Base-by-base conservation (phyloP, 2,888 invertebrate species). In the Catonia carolina region DNA sequence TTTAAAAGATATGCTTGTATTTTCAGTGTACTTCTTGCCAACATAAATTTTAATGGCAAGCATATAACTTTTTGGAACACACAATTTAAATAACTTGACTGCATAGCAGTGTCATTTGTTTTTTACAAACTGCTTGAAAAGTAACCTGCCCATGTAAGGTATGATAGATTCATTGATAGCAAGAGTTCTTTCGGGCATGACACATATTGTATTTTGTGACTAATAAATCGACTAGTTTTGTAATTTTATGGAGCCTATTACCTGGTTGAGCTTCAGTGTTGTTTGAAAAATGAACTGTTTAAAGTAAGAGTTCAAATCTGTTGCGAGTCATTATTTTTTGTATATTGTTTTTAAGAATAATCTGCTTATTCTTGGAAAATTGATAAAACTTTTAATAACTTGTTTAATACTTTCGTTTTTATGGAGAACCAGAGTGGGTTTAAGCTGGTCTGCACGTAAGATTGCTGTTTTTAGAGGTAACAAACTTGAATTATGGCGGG, bases 1-100 rank as follows among this genome's bases (percentile, higher is more conserved):
- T 23, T 33, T 41, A n/a, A 31, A 33, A 10, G 51, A 27, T 20
- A 42, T 20, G n/a, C n/a, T 45, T 12, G 41, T 20, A 42, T 53
- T 53, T 15, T 41, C 45, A 7, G 42, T 12, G 2, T 20, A 15
- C 17, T 53, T 42, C 39, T 53, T 42, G 8, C 41, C 42, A 14
- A 23, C 23, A 23, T 53, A 53, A 37, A 37, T 15, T 37, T 10
- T 10, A 6, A 37, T 37, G 37, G 37, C 37, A 37, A 37, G 37
- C 12, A 12, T 37, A 5, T 37, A 37, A 37, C 37, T 37, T 37
- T 3, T 37, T 6, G 37, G 12, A 37, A 37, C 37, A 37, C 37
- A 37, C 12, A 37, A 37, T 37, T 37, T 37, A 10, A 37, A 37
- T 37, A 37, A 37, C 37, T 37, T 37, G 37, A 37, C 15, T 5